Percentiles rank a stretch among this genome's conserved stretches.
Conservation (phyloP, 2,113 vertebrate genomes). For the Probosciger aterrimus region DNA sequence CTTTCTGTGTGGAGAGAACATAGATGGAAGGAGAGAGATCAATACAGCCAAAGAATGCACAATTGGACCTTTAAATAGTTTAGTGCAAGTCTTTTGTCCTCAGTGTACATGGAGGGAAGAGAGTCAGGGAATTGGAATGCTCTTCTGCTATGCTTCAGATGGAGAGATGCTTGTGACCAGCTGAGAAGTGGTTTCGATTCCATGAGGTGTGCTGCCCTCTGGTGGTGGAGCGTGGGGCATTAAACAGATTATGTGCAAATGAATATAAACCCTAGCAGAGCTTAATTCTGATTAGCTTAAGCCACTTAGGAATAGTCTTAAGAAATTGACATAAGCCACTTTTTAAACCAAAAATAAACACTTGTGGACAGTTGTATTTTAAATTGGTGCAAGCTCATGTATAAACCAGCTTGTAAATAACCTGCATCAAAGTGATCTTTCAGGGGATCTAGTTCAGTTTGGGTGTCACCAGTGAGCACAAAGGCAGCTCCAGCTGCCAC, state of each 20-base stretch:
- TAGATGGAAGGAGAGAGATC: neutral
- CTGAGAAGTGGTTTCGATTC: neutral
- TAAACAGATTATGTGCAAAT: neutral
- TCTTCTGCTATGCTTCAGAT: neutral
- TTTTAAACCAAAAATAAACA: constrained; percentile 37
- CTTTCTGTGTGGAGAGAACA: neutral
- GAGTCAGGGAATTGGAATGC: neutral
- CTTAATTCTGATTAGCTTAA: constrained; percentile 34
- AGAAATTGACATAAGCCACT: constrained; percentile 41
- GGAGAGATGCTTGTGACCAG: neutral
- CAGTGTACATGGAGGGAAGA: neutral
- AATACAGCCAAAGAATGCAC: neutral
- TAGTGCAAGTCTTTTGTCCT: neutral
- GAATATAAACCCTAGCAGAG: neutral
- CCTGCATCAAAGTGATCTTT: neutral
- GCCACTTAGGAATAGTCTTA: neutral
- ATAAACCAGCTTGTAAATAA: neutral
- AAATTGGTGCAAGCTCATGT: neutral
- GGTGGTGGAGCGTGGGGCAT: neutral
- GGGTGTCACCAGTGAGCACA: neutral
- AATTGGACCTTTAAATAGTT: neutral
- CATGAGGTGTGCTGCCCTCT: constrained; percentile 61
- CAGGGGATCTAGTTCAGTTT: neutral
- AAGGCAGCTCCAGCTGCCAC: neutral
- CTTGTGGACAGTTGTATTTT: neutral